phyloP scores from a whole-genome alignment of 2,888 invertebrate genomes.

The Athrips mouffetella region DNA sequence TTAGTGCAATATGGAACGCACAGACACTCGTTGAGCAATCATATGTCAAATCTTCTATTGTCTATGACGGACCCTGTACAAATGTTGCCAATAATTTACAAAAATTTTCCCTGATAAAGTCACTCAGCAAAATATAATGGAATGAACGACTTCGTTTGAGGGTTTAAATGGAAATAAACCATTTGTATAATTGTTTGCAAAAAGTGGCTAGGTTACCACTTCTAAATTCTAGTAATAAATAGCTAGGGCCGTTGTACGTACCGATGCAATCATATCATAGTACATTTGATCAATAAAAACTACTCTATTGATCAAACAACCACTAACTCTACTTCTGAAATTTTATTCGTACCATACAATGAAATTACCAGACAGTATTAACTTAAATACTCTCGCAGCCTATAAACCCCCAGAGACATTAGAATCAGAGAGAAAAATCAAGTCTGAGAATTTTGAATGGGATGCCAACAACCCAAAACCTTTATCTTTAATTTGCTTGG shows the following conservation, averaged over 20 bases:
- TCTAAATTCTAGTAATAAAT: not conserved
- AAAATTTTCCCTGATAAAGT: no score
- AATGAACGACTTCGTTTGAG: no score
- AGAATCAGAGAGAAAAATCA: constrained; percentile 61
- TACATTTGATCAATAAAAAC: no score
- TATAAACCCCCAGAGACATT: constrained; percentile 56
- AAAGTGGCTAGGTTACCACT: not conserved
- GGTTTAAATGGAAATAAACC: no score
- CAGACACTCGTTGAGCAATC: no score
- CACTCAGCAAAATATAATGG: no score
- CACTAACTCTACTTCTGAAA: no score
- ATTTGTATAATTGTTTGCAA: no score
- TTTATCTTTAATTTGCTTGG: constrained; percentile 66
- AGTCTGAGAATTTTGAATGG: constrained; percentile 76
- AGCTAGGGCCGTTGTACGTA: no score
- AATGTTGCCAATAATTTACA: not conserved
- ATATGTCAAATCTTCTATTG: not conserved
- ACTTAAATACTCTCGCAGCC: constrained; percentile 56
- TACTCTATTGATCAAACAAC: no score
- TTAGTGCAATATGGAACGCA: no score
- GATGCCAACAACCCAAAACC: constrained; percentile 65
- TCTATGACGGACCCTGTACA: not conserved
- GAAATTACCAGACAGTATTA: constrained; percentile 60
- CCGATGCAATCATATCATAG: no score
- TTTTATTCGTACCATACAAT: constrained; percentile 31